These are phyloP conservation scores for Drosophila littoralis DNA, from an alignment of 1,140 invertebrate genomes.

Conservation along the genomic window DNA sequence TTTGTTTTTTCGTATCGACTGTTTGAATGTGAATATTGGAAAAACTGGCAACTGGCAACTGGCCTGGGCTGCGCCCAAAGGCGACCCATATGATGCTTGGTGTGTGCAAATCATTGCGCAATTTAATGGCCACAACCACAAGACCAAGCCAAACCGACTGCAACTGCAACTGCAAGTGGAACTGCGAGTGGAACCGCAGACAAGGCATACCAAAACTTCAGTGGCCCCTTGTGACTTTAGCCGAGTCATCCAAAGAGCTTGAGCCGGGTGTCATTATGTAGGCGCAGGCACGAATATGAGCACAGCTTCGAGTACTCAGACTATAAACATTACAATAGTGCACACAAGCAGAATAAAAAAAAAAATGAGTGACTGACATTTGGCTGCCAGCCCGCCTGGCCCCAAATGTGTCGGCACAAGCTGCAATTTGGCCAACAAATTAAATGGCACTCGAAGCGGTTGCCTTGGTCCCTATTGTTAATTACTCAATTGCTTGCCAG, in stretches of 20 bases:
- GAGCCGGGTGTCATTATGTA: conserved; percentile 43
- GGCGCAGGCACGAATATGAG: conserved; percentile 22
- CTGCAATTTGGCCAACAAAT: conserved; percentile 36
- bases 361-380: conserved; percentile 16
- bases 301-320: conserved; percentile 11
- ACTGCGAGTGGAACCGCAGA: conserved; percentile 5
- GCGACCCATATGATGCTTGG: conserved; percentile 13
- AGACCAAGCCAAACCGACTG: conserved; percentile 26
- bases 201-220: conserved; percentile 32
- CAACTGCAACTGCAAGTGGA: conserved; percentile 1
- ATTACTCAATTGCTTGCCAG: conserved; percentile 31
- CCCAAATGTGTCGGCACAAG: conserved; percentile 13
- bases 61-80: conserved; percentile 18
- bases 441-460: conserved; percentile 34
- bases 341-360: conserved; percentile 17
- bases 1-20: conserved; percentile 18
- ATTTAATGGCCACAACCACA: conserved; percentile 70
- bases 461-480: conserved; percentile 40
- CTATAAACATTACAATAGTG: conserved; percentile 23
- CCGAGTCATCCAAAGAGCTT: conserved; percentile 56
- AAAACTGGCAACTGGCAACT: background rate
- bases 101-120: conserved; percentile 74
- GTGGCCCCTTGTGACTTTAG: conserved; percentile 51
- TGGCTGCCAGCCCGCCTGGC: conserved; percentile 1
- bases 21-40: conserved; percentile 23